These are phyloP conservation scores for Candoia aspera DNA, from an alignment of 2,113 vertebrate species.

Conservation along the genomic window DNA sequence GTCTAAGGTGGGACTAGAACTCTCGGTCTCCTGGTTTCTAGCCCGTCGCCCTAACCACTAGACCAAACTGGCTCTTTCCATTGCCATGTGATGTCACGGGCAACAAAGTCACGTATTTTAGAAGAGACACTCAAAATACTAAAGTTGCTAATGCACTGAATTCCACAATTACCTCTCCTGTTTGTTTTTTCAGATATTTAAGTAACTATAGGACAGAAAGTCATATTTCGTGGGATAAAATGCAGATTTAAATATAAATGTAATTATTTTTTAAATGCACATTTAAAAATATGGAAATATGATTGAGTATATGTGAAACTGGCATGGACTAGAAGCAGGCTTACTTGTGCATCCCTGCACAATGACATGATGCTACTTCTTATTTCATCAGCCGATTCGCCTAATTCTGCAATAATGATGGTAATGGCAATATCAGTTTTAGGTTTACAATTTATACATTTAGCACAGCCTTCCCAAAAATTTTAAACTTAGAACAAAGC, in stretches of 20 bases:
- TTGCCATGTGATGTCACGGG: not conserved
- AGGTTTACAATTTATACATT: not conserved
- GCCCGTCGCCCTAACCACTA: no score
- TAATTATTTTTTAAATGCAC: not conserved
- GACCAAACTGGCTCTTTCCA: no score
- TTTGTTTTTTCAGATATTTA: not conserved
- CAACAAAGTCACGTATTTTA: not conserved
- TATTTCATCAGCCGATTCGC: no score
- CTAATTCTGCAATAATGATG: not conserved
- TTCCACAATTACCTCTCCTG: rapidly evolving
- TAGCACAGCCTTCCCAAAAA: not conserved
- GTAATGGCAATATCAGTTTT: not conserved
- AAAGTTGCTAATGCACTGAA: not conserved
- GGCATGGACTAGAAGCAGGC: not conserved
- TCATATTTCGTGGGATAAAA: not conserved
- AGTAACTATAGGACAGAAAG: not conserved
- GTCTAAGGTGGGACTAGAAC: no score
- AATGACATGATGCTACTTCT: not conserved
- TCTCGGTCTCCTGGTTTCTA: no score
- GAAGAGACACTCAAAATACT: not conserved
- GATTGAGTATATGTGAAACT: not conserved
- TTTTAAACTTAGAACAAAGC: not conserved
- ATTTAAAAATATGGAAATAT: not conserved
- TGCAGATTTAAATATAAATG: not conserved
- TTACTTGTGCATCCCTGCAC: not conserved